Percentiles rank a stretch among this genome's conserved stretches.
phyloP scores from a whole-genome alignment of 1,140 invertebrate genomes.

The Papilio helenus region DNA sequence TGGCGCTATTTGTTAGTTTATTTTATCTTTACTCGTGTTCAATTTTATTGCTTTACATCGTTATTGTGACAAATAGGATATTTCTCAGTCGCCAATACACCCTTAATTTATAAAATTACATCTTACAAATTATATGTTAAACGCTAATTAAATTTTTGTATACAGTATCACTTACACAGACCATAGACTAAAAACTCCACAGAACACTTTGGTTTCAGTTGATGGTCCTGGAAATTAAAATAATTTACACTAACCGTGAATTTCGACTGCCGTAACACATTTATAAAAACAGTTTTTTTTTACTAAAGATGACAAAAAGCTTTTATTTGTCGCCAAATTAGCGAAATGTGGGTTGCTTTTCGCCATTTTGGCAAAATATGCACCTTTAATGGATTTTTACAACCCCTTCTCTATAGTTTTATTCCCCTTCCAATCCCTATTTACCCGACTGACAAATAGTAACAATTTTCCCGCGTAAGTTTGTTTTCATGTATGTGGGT shows the following conservation, averaged over 20 bases:
- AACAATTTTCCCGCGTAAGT: too few species aligned
- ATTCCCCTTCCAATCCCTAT: too few species aligned
- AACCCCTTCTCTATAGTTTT: too few species aligned
- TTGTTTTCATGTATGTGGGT: too few species aligned
- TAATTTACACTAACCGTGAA: slow-evolving; percentile 28
- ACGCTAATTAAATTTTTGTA: slow-evolving; percentile 32
- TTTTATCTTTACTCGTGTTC: neutral
- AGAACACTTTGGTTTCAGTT: slow-evolving; percentile 23
- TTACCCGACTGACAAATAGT: too few species aligned
- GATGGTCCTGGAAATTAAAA: slow-evolving; percentile 27
- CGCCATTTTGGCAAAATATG: neutral
- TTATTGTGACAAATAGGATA: neutral
- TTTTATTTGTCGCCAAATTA: neutral
- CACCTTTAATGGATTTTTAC: too few species aligned
- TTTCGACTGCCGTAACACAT: neutral
- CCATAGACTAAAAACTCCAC: slow-evolving; percentile 29
- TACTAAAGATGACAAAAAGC: neutral
- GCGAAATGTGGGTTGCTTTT: neutral
- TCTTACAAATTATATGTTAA: neutral
- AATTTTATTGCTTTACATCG: neutral
- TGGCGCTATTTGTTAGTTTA: neutral
- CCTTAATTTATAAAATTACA: neutral
- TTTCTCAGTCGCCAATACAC: neutral
- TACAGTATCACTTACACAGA: slow-evolving; percentile 34
- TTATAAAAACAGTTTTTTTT: neutral